Percentiles rank a stretch among this genome's conserved stretches.
phyloP scores from a whole-genome alignment of 2,113 vertebrate genomes.

The Galeopterus variegatus region DNA sequence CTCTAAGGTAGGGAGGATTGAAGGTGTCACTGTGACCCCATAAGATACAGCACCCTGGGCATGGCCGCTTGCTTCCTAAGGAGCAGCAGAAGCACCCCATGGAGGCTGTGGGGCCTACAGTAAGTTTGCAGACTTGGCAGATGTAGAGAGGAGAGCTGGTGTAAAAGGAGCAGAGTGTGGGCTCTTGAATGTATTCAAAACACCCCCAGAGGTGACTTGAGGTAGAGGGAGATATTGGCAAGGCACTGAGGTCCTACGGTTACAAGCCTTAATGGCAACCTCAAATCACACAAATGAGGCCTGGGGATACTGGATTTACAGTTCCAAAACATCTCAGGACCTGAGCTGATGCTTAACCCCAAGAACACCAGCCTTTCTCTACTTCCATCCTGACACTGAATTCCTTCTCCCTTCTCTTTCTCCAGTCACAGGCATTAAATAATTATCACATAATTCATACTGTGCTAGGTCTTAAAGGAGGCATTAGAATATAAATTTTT shows the following conservation, averaged over 20 bases:
- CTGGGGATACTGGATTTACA: background rate
- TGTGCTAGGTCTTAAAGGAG: conserved; percentile 19
- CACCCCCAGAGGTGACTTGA: background rate
- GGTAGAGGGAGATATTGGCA: background rate
- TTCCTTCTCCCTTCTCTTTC: conserved; percentile 3
- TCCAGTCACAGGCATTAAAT: conserved; percentile 34
- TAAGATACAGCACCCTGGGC: background rate
- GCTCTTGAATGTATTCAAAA: background rate
- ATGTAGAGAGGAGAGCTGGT: background rate
- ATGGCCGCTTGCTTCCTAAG: background rate
- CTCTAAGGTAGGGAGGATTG: background rate
- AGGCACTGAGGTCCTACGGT: background rate
- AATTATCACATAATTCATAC: conserved; percentile 23
- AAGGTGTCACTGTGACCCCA: background rate
- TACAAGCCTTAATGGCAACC: background rate
- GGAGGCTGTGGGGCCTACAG: background rate
- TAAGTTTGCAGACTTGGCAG: background rate
- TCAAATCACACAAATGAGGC: background rate
- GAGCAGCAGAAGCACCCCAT: background rate
- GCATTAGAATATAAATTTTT: conserved; percentile 3
- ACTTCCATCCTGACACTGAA: background rate
- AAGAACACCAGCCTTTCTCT: background rate
- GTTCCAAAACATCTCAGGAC: background rate
- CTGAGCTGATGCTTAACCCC: background rate
- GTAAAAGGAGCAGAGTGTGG: background rate